Percentiles rank a stretch among this genome's conserved stretches.
Evolutionary conservation across 2,113 vertebrate species (phyloP).

Genomic region (Rhadina sibilatrix): DNA sequence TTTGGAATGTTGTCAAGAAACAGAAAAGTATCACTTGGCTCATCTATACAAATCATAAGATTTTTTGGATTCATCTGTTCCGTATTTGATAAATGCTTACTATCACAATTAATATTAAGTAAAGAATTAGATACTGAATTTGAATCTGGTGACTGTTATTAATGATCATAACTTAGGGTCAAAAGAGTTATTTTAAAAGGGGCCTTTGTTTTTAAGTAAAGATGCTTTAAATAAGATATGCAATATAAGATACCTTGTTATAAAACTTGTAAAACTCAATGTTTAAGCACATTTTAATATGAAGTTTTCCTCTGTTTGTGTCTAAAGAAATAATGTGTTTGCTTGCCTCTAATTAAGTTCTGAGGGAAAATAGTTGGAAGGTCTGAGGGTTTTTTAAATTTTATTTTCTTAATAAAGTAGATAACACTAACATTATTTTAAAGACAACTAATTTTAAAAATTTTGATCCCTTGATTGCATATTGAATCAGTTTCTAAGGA

Average conservation of each 20-base stretch:
- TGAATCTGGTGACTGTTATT: not conserved
- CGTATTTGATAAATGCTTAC: not conserved
- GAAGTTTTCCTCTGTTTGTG: not conserved
- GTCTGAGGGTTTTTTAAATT: fast-evolving
- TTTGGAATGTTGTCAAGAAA: not conserved
- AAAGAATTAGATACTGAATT: not conserved
- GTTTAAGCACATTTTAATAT: not conserved
- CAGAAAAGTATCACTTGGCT: not conserved
- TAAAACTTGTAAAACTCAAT: not conserved
- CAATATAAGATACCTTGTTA: not conserved
- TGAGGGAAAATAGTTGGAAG: not conserved
- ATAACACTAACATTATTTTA: not conserved
- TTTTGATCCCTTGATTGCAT: not conserved
- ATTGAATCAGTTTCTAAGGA: not conserved
- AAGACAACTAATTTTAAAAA: not conserved
- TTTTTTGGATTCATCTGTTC: not conserved
- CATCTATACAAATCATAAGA: not conserved
- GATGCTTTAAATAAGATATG: not conserved
- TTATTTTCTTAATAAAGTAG: not conserved
- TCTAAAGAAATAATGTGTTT: not conserved
- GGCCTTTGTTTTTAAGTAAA: not conserved
- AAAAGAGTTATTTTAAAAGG: not conserved
- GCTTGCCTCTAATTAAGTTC: not conserved
- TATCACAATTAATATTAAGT: not conserved
- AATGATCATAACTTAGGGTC: not conserved